Evolutionary conservation across 2,888 invertebrate species (phyloP).

Genomic region (Campopleginae sp.): DNA sequence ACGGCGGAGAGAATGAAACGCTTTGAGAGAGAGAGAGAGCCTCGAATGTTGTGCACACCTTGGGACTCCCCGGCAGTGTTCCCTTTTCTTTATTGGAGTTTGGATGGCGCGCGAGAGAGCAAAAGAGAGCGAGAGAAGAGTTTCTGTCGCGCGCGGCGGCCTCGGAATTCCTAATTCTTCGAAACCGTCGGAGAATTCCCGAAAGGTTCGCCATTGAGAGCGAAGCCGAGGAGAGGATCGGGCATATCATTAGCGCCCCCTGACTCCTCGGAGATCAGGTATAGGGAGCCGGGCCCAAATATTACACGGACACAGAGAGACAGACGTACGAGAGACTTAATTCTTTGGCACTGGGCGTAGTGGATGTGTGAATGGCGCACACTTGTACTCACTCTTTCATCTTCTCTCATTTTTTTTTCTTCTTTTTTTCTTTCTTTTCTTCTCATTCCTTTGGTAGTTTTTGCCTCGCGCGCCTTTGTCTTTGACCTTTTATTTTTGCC

Average conservation of each 20-base stretch:
- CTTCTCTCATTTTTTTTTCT: slow-evolving; percentile 42
- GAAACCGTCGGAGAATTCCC: slow-evolving; percentile 84
- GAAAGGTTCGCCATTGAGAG: slow-evolving; percentile 83
- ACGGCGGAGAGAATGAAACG: slow-evolving; percentile 44
- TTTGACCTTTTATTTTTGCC: slow-evolving; percentile 44
- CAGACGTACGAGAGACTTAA: neutral
- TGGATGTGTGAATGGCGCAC: slow-evolving; percentile 79
- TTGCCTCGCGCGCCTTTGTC: slow-evolving; percentile 29
- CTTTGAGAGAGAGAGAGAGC: too few relatives aligned
- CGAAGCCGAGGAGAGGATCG: slow-evolving; percentile 72
- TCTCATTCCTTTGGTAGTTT: slow-evolving; percentile 58
- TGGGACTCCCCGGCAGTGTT: slow-evolving; percentile 14
- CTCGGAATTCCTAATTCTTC: slow-evolving; percentile 84
- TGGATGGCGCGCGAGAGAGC: slow-evolving; percentile 49
- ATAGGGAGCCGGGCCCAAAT: too few relatives aligned
- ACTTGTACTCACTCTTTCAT: slow-evolving; percentile 74
- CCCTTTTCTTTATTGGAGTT: slow-evolving; percentile 65
- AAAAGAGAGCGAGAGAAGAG: slow-evolving; percentile 50
- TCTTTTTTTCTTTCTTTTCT: slow-evolving; percentile 48
- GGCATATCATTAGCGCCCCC: slow-evolving; percentile 83
- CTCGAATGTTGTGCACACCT: too few relatives aligned
- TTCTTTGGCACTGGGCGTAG: slow-evolving; percentile 67
- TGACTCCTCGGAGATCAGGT: slow-evolving; percentile 75
- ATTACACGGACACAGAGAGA: neutral
- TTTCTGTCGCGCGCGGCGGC: slow-evolving; percentile 77